Base-by-base conservation (phyloP, 1,140 invertebrate genomes). In the Nasonia giraulti region DNA sequence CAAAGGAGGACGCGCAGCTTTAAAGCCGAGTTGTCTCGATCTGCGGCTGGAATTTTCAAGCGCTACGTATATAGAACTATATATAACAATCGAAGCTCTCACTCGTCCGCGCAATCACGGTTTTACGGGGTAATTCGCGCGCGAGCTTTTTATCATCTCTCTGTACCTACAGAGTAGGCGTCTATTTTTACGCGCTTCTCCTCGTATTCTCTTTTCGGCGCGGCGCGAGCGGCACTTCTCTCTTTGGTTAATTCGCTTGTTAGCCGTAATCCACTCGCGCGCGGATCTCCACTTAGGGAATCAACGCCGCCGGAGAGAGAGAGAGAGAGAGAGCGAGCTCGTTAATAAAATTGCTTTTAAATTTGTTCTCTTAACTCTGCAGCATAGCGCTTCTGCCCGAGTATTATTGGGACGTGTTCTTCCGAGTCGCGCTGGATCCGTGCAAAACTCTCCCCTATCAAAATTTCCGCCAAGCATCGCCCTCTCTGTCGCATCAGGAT, bases 291-390 rank as follows among this genome's bases (percentile, higher is more conserved):
- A 17, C 55, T 62, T 62, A 62, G 55, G 55, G 55, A 62, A 62
- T 62, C 17, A 62, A 62, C 20, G 55, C 55, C 20, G 40, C 6
- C 2, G 6, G 68, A 71, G 68, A 23, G 2, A 5, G 5, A 20
- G 68, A 71, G 68, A 23, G 23, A 5, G n/a, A 37, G 62, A 75
- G 33, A 69, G 77, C 31, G 75, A 37, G 17, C 5, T n/a, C 20
- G 20, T 62, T 62, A 62, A 62, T n/a, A n/a, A n/a, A 62, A 62
- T 62, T 62, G 55, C 55, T 62, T n/a, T 62, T 62, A 62, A 62
- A 62, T 62, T 62, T 62, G 17, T 20, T 62, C 55, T 62, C n/a
- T 62, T n/a, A 62, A 62, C 17, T 62, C 20, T 37, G 55, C 5
- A 5, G 14, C 55, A 37, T 27, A 27, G 23, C 23, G 23, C 23